Percentiles rank a stretch among this genome's conserved stretches.
Evolutionary conservation across 2,888 invertebrate genomes (phyloP).

Genomic region (Amiota mariae): DNA sequence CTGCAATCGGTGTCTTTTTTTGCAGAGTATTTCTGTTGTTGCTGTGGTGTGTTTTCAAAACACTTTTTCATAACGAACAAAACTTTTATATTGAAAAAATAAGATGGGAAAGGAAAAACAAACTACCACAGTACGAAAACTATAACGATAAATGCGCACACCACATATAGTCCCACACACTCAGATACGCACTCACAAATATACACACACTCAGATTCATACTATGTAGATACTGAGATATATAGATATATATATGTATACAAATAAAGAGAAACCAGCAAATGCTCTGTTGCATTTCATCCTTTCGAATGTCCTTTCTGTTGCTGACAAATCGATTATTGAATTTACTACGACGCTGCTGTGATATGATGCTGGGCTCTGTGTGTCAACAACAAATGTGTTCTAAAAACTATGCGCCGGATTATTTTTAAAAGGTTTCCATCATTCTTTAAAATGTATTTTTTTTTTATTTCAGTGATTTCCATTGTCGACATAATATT

Average conservation of each 20-base stretch:
- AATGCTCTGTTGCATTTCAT: conserved; percentile 7
- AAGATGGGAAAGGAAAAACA: no score
- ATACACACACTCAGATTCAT: background rate
- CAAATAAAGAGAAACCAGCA: background rate
- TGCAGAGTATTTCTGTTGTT: background rate
- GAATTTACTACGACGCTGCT: background rate
- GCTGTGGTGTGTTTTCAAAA: background rate
- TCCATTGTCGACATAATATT: no score
- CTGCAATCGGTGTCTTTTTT: background rate
- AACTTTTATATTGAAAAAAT: background rate
- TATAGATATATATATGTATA: no score
- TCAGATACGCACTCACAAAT: background rate
- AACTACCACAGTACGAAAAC: no score
- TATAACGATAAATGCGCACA: background rate
- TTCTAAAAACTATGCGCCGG: no score
- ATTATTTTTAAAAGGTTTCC: no score
- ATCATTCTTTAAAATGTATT: no score
- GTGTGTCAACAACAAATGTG: no score
- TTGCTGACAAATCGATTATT: conserved; percentile 15
- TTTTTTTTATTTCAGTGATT: no score
- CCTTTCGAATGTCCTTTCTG: background rate
- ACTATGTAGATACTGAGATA: no score
- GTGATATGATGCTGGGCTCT: background rate
- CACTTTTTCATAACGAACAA: conserved; percentile 16
- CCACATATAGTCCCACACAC: background rate